Evolutionary conservation across 2,113 vertebrate genomes (phyloP).

Genomic region (Hippoglossus stenolepis): DNA sequence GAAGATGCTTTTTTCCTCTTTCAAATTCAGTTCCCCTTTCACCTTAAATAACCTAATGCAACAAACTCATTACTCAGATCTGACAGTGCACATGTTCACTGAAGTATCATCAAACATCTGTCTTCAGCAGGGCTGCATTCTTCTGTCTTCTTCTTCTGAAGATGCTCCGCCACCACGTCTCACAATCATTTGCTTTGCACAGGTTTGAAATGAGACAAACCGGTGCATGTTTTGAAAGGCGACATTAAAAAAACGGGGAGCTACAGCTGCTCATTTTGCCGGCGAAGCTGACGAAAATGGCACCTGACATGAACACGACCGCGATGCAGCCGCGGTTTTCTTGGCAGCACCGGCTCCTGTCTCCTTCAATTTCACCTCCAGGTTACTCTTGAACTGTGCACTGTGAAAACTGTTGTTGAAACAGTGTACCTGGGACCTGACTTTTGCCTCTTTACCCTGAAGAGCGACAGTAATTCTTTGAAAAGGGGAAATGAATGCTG

Average conservation of each 20-base stretch:
- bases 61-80: background rate
- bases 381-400: conserved; percentile 29
- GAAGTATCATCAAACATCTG: background rate
- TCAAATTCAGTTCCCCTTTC: conserved; percentile 38
- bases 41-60: conserved; percentile 45
- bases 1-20: conserved; percentile 26
- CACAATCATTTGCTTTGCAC: background rate
- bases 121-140: background rate
- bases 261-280: conserved; percentile 11
- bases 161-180: background rate
- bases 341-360: conserved; percentile 36
- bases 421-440: conserved; percentile 26
- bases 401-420: conserved; percentile 34
- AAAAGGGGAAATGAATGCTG: conserved; percentile 29
- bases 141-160: background rate
- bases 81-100: background rate
- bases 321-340: conserved; percentile 36
- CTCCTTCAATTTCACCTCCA: conserved; percentile 54
- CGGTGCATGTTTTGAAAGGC: conserved; percentile 19
- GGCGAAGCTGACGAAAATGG: conserved; percentile 29
- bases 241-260: conserved; percentile 11
- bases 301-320: conserved; percentile 41
- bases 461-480: conserved; percentile 42
- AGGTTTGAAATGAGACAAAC: conserved; percentile 14
- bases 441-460: conserved; percentile 33